Conservation (phyloP, 2,113 vertebrate genomes). For the Albula glossodonta region DNA sequence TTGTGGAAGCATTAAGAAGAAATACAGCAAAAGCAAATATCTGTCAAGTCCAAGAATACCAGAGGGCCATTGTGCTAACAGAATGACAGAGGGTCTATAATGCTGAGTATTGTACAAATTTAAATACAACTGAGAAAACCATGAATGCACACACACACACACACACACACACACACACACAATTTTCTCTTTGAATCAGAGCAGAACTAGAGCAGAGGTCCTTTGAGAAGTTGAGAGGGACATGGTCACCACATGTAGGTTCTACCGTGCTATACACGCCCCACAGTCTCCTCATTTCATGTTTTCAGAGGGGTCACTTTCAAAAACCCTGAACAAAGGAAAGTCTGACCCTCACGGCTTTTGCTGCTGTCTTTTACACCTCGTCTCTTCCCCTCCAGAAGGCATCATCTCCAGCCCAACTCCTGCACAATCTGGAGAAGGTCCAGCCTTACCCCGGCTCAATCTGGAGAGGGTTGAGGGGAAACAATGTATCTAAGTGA, state of each 20-base stretch:
- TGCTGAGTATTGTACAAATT: too few relatives aligned
- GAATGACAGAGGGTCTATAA: too few relatives aligned
- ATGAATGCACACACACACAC: neutral
- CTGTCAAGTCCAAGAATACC: too few relatives aligned
- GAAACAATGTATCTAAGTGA: conserved; percentile 83
- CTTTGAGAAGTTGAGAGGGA: neutral
- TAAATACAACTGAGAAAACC: too few relatives aligned
- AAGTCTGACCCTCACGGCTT: conserved; percentile 48
- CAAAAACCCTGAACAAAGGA: conserved; percentile 56
- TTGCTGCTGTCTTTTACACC: conserved; percentile 75
- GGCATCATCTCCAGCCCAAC: conserved; percentile 33
- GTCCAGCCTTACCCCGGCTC: conserved; percentile 57
- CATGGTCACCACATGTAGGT: conserved; percentile 57
- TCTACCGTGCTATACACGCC: conserved; percentile 36
- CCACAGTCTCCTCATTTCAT: neutral
- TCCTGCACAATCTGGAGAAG: conserved; percentile 73
- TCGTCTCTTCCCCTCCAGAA: conserved; percentile 55
- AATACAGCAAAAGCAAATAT: too few relatives aligned
- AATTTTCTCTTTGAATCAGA: neutral
- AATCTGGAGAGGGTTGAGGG: conserved; percentile 75
- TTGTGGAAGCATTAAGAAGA: too few relatives aligned
- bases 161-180: neutral
- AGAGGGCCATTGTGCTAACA: too few relatives aligned
- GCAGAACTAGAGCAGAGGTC: neutral
- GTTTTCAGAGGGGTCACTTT: neutral